Percentiles rank a stretch among this genome's conserved stretches.
These are phyloP conservation scores for Drosophila arizonae DNA, from an alignment of 1,140 invertebrate species.

Conservation along the genomic window DNA sequence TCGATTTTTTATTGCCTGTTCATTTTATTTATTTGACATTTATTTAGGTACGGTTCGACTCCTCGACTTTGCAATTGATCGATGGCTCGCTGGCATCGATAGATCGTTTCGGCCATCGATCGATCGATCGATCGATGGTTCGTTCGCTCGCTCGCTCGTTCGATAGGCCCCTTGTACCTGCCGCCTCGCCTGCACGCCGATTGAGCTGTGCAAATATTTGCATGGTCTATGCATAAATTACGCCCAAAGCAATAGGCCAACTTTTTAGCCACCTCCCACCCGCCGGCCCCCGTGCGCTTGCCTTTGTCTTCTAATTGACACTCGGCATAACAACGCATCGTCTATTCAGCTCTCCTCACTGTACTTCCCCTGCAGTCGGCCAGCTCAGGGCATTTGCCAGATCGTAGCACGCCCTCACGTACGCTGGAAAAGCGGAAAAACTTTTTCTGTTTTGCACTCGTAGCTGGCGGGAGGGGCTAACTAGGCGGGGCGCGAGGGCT, in stretches of 20 bases:
- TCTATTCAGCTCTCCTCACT: not conserved
- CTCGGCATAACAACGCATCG: slow-evolving; percentile 33
- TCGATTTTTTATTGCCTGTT: slow-evolving; percentile 59
- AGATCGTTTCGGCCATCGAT: slow-evolving; percentile 42
- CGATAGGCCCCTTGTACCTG: not conserved
- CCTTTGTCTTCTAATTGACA: slow-evolving; percentile 43
- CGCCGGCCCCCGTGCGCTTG: not conserved
- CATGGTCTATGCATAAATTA: slow-evolving; percentile 66
- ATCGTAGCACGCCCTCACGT: slow-evolving; percentile 59
- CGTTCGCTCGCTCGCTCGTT: slow-evolving; percentile 31
- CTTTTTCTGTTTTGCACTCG: slow-evolving; percentile 20
- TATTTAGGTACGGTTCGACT: slow-evolving; percentile 57
- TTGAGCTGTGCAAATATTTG: slow-evolving; percentile 53
- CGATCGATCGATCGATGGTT: slow-evolving; percentile 44
- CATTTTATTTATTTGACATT: slow-evolving; percentile 77
- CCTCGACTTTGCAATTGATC: slow-evolving; percentile 54
- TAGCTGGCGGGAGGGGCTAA: not conserved
- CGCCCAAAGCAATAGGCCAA: slow-evolving; percentile 63
- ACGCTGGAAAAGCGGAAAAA: slow-evolving; percentile 45
- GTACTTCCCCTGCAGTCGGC: too few relatives aligned
- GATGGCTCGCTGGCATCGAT: slow-evolving; percentile 54
- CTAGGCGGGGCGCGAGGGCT: not conserved
- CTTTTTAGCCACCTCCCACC: slow-evolving; percentile 5
- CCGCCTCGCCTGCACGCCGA: not conserved
- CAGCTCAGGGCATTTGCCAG: slow-evolving; percentile 5